These are phyloP conservation scores for Zaprionus bogoriensis DNA, from an alignment of 2,888 invertebrate species.

Conservation along the genomic window DNA sequence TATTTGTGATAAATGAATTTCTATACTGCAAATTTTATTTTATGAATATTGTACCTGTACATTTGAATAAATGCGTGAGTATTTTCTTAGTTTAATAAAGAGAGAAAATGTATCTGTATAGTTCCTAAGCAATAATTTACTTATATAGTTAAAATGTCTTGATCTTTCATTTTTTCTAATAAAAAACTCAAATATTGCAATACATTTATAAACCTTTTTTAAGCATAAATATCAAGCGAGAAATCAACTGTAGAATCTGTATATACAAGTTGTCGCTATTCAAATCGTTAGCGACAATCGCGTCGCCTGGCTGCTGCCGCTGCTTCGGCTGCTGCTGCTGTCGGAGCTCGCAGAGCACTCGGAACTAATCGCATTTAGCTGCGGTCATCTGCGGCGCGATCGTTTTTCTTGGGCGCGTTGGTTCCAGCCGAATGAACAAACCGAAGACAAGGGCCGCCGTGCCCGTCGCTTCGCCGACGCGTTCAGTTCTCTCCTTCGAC, in stretches of 20 bases:
- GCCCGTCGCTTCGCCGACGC: no score
- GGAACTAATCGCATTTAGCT: conserved; percentile 81
- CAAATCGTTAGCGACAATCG: neutral
- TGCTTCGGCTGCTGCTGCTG: conserved; percentile 23
- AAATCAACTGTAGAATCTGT: neutral
- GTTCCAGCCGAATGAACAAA: conserved; percentile 65
- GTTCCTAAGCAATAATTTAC: no score
- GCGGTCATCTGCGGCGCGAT: conserved; percentile 81
- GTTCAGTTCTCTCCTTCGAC: conserved; percentile 10
- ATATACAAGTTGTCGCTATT: neutral
- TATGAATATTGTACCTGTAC: no score
- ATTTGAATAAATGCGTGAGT: no score
- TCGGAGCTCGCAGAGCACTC: conserved; percentile 70
- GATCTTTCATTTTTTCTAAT: no score
- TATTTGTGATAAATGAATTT: no score
- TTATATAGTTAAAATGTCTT: no score
- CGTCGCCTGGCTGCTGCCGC: conserved; percentile 16
- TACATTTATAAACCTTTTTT: neutral
- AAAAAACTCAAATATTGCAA: neutral
- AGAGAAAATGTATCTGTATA: no score
- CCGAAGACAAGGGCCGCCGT: conserved; percentile 16
- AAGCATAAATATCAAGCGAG: no score
- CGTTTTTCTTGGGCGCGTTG: conserved; percentile 68
- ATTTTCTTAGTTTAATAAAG: no score
- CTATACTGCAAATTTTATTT: no score